Evolutionary conservation across 2,888 invertebrate species (phyloP).

Genomic region (Ischnus inquisitorius): DNA sequence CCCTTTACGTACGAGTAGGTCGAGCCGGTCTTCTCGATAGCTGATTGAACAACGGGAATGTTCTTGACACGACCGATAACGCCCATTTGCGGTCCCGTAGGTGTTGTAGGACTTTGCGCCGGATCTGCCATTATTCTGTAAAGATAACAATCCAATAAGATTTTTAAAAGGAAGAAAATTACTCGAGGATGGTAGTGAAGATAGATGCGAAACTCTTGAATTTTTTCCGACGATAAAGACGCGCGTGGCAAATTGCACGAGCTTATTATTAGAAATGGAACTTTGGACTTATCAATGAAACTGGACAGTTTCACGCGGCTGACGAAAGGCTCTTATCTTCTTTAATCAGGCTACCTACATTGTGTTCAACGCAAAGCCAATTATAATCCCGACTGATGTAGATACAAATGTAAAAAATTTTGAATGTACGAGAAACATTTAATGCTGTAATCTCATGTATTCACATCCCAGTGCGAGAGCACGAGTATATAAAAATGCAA

Average conservation of each 20-base stretch:
- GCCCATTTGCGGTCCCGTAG: constrained; percentile 78
- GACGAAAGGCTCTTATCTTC: constrained; percentile 40
- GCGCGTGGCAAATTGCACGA: not conserved
- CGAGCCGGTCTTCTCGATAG: constrained; percentile 82
- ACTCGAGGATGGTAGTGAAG: not conserved
- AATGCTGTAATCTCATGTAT: not conserved
- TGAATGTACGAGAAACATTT: not conserved
- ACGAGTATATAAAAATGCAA: too few relatives aligned
- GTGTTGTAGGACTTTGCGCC: constrained; percentile 52
- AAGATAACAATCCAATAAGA: not conserved
- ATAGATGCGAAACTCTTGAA: not conserved
- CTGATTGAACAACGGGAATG: constrained; percentile 82
- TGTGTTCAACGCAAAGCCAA: not conserved
- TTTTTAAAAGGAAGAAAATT: not conserved
- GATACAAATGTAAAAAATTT: not conserved
- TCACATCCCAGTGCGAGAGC: not conserved
- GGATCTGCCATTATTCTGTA: constrained; percentile 64
- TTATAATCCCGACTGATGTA: not conserved
- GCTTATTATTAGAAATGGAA: constrained; percentile 38
- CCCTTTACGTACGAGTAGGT: constrained; percentile 85
- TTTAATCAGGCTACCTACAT: not conserved
- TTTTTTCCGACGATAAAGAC: not conserved
- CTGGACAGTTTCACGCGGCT: not conserved
- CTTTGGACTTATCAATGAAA: constrained; percentile 49
- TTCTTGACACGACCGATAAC: constrained; percentile 82